Evolutionary conservation across 2,113 vertebrate species (phyloP).

Genomic region (Oryctolagus cuniculus): DNA sequence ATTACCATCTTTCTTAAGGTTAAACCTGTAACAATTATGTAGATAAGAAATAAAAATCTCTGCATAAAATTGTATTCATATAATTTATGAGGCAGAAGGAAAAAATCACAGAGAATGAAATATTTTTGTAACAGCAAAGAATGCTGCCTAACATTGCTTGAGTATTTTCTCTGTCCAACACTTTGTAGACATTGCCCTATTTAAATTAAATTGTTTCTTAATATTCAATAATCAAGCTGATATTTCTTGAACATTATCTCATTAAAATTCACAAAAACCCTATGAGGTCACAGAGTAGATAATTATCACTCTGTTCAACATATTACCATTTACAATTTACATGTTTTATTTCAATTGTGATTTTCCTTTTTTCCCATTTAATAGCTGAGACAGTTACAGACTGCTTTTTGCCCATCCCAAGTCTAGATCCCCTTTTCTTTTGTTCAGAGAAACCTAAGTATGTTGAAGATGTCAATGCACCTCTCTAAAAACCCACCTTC

Average conservation of each 20-base stretch:
- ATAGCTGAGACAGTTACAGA: background rate
- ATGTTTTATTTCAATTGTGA: constrained; percentile 6
- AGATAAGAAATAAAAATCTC: constrained; percentile 37
- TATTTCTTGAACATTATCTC: background rate
- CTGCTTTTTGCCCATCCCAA: background rate
- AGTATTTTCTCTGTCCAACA: constrained; percentile 29
- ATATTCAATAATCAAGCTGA: background rate
- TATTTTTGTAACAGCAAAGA: constrained; percentile 38
- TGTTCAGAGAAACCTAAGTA: background rate
- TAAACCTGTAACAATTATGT: constrained; percentile 40
- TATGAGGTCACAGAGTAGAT: background rate
- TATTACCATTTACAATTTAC: constrained; percentile 37
- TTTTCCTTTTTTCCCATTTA: background rate
- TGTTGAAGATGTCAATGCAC: background rate
- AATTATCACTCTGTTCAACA: background rate
- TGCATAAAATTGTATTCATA: background rate
- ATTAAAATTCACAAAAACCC: constrained; percentile 14
- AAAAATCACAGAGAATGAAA: constrained; percentile 49
- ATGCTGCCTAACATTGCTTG: constrained; percentile 12
- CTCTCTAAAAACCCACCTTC: background rate
- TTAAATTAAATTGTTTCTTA: constrained; percentile 44
- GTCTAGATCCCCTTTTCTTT: background rate
- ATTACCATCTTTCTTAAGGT: constrained; percentile 37
- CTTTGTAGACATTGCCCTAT: background rate
- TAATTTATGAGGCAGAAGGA: constrained; percentile 50